A percentile compares a stretch with the other conserved stretches of the same genome.
Conservation (phyloP, 2,113 vertebrate genomes). For the Mormyrus lacerda region DNA sequence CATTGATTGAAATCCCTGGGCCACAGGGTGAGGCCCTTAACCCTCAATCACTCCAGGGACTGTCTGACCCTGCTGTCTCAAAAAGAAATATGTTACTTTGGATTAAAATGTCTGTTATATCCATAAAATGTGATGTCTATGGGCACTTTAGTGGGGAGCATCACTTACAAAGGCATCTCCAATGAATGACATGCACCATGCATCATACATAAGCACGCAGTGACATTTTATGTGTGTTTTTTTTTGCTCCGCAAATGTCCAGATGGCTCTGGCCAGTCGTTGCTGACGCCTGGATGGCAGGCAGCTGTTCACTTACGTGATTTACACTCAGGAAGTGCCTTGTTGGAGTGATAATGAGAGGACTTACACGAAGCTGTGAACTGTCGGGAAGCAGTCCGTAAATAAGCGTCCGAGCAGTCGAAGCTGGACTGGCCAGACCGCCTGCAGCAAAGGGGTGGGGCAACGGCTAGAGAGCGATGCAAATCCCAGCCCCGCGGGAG, state of each 20-base stretch:
- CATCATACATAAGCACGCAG: conserved; percentile 13
- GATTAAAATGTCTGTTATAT: background rate
- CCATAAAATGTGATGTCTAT: background rate
- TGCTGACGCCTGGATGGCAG: conserved; percentile 22
- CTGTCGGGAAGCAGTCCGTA: background rate
- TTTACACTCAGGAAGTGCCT: conserved; percentile 13
- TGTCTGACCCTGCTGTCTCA: background rate
- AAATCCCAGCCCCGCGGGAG: background rate
- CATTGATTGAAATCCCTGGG: background rate
- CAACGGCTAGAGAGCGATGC: background rate
- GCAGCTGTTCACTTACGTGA: conserved; percentile 27
- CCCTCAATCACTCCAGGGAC: background rate
- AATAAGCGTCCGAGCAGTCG: background rate
- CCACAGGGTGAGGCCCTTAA: background rate
- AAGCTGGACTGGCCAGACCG: background rate
- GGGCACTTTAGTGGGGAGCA: background rate
- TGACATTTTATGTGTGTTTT: conserved; percentile 23
- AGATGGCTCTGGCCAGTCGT: conserved; percentile 25
- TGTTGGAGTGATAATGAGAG: conserved; percentile 4
- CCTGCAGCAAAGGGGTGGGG: background rate
- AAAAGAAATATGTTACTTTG: background rate
- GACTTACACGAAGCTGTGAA: background rate
- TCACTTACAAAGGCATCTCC: background rate
- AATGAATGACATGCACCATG: background rate
- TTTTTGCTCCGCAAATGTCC: conserved; percentile 12